phyloP scores from a whole-genome alignment of 1,140 invertebrate genomes.

The Drosophila pallidifrons region DNA sequence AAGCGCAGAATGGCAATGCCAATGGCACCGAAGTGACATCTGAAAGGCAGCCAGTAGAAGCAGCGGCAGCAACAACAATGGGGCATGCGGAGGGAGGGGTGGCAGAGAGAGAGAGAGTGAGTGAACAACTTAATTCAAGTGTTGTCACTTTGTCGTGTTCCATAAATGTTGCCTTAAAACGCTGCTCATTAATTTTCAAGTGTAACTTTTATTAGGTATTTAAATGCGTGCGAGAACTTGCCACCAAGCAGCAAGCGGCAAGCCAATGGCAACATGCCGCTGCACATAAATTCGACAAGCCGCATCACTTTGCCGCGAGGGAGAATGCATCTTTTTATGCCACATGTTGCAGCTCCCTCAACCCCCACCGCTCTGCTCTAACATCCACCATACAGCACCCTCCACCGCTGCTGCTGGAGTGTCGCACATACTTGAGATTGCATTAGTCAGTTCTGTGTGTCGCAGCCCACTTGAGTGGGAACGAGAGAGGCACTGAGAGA shows the following conservation, averaged over 20 bases:
- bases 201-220: conserved; percentile 84
- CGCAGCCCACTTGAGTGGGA: conserved; percentile 41
- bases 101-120: neutral
- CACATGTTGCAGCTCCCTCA: conserved; percentile 69
- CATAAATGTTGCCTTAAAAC: conserved; percentile 74
- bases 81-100: neutral
- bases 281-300: conserved; percentile 73
- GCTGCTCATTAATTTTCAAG: conserved; percentile 83
- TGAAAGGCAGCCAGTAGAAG: conserved; percentile 48
- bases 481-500: neutral
- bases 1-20: conserved; percentile 41
- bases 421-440: conserved; percentile 82
- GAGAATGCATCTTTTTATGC: conserved; percentile 53
- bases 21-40: conserved; percentile 58
- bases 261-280: conserved; percentile 77
- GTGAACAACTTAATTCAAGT: conserved; percentile 80
- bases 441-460: conserved; percentile 72
- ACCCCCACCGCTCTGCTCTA: neutral
- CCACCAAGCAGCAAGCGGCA: conserved; percentile 63
- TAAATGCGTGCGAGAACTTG: conserved; percentile 79
- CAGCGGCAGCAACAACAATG: conserved; percentile 24
- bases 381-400: conserved; percentile 13
- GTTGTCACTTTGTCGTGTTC: conserved; percentile 81
- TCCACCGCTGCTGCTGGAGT: conserved; percentile 30
- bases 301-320: conserved; percentile 36